Base-by-base conservation (phyloP, 2,888 invertebrate species). In the Andrena bucephala region DNA sequence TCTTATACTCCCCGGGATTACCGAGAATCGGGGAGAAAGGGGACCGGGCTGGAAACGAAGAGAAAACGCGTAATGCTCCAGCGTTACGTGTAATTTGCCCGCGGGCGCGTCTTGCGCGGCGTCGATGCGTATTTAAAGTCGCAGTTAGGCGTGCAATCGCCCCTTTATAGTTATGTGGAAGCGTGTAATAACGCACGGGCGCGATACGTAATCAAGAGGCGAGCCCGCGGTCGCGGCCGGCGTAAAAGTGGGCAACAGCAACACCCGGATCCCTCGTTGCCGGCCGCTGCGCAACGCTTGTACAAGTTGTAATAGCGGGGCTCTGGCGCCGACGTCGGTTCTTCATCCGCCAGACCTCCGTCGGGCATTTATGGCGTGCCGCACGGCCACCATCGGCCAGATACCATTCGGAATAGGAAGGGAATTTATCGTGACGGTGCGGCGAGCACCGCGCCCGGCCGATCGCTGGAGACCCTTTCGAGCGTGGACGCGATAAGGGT, bases 151-250 rank as follows among this genome's bases (percentile, higher is more conserved):
- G 75, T 31, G 72, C 85, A 67, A 81, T 85, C 87, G 60, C 74
- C 72, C 59, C 76, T 85, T 85, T 85, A 77, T 85, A 78, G 81
- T 81, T 79, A 76, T 60, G 77, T 82, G 85, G 82, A 84, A 83
- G 87, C 87, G 82, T 81, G 85, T 87, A 90, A 90, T 90, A 89
- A 87, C 85, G 84, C 80, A 75, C 82, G 77, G 29, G 77, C 80
- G 89, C 85, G 85, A 90, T 90, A 87, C 87, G 88, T 90, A 90
- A 91, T 90, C 87, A 88, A 85, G 84, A 71, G 74, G 82, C 81
- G 74, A 48, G 72, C 20, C 24, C 54, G 24, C 74, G 63, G 13
- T 48, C 54, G 50, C 33, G 67, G 36, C 62, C 48, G 60, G 60
- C 66, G 63, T 77, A 86, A 83, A 87, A 87, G 50, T 75, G 57